These are phyloP conservation scores for Perithous albicinctus DNA, from an alignment of 2,888 invertebrate genomes.

Conservation along the genomic window DNA sequence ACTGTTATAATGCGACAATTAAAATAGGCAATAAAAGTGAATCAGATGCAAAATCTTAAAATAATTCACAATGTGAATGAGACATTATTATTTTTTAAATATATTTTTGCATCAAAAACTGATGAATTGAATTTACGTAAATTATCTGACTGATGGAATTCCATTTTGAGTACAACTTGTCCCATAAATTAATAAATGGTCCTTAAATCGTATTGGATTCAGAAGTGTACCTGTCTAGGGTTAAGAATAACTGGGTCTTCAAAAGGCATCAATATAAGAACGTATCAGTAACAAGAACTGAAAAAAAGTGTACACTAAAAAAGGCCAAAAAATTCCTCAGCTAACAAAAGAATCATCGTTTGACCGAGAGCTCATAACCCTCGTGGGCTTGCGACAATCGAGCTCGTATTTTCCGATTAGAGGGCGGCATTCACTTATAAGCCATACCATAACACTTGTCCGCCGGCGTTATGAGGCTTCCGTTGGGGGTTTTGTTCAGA, in stretches of 20 bases:
- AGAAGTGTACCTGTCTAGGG: no score
- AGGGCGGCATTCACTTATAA: slow-evolving; percentile 85
- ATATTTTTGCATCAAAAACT: no score
- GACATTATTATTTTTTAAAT: no score
- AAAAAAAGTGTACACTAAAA: background rate
- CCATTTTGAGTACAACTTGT: background rate
- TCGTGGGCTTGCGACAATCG: slow-evolving; percentile 78
- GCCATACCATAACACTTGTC: slow-evolving; percentile 85
- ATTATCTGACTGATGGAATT: background rate
- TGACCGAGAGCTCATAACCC: slow-evolving; percentile 30
- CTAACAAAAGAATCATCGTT: slow-evolving; percentile 6
- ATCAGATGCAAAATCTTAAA: no score
- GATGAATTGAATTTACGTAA: background rate
- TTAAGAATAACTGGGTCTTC: no score
- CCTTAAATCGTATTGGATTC: no score
- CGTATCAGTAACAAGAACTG: background rate
- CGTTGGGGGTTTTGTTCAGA: slow-evolving; percentile 54
- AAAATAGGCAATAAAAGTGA: no score
- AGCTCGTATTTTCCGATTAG: slow-evolving; percentile 85
- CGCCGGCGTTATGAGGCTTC: slow-evolving; percentile 82
- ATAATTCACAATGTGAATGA: no score
- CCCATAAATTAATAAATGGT: background rate
- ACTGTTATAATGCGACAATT: no score
- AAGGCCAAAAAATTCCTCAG: background rate
- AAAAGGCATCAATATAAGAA: background rate